phyloP scores from a whole-genome alignment of 92 coral and sea anemone genomes.

The Heliopora coerulea region DNA sequence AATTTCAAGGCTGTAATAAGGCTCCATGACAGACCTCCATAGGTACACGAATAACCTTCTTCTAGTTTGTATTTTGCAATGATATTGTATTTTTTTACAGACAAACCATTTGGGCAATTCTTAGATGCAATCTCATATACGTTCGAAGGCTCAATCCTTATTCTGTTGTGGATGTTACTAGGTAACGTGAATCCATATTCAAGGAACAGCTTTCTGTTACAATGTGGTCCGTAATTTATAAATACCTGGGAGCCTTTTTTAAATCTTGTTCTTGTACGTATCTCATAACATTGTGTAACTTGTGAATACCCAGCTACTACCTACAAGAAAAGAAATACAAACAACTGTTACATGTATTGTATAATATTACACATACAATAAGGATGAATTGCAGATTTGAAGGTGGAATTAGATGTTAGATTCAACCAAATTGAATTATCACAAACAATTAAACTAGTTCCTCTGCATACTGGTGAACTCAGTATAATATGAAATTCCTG shows the following conservation, averaged over 20 bases:
- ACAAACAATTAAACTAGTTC: too few species aligned
- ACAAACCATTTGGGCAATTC: background rate
- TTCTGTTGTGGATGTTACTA: conserved; percentile 58
- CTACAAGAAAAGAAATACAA: conserved; percentile 39
- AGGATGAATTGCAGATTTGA: too few species aligned
- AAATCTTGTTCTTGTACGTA: conserved; percentile 63
- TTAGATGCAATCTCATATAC: conserved; percentile 48
- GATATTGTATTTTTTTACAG: conserved; percentile 49
- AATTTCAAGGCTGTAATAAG: conserved; percentile 56
- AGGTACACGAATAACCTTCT: conserved; percentile 60
- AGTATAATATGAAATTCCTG: too few species aligned
- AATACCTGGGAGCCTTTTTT: conserved; percentile 69
- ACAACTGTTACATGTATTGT: too few species aligned
- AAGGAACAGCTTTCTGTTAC: conserved; percentile 69
- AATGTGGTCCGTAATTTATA: conserved; percentile 93
- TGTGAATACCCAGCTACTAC: conserved; percentile 64
- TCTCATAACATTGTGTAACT: conserved; percentile 55
- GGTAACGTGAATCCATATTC: conserved; percentile 94
- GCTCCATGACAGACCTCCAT: conserved; percentile 82
- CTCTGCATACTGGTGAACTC: too few species aligned
- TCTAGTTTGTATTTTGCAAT: conserved; percentile 56
- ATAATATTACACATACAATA: too few species aligned
- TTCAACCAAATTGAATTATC: too few species aligned
- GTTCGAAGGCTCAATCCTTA: conserved; percentile 36
- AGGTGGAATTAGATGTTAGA: too few species aligned